Conservation (phyloP, 2,888 invertebrate genomes). For the Dynastes hyllus region DNA sequence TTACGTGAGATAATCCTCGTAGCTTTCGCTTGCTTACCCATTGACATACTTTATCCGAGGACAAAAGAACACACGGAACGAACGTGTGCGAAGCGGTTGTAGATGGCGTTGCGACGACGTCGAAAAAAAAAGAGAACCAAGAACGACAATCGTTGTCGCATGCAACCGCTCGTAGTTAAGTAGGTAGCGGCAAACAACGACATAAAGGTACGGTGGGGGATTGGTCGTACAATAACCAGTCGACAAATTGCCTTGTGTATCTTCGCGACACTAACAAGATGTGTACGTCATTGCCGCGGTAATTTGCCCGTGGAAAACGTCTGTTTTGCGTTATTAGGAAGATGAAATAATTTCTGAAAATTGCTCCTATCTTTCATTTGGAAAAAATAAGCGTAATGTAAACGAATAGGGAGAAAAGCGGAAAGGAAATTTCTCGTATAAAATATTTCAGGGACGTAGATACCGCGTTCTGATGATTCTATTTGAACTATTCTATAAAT, state of each 20-base stretch:
- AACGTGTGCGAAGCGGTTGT: neutral
- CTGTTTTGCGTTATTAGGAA: slow-evolving; percentile 15
- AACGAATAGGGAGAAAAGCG: no score
- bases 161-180: neutral
- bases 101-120: neutral
- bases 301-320: slow-evolving; percentile 13
- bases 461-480: no score
- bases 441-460: no score
- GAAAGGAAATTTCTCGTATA: no score
- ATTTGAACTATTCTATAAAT: no score
- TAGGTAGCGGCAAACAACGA: neutral
- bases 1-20: neutral
- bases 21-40: slow-evolving; percentile 8
- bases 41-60: slow-evolving; percentile 2
- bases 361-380: slow-evolving; percentile 6
- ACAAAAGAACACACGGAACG: neutral
- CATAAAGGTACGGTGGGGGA: neutral
- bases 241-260: slow-evolving; percentile 30
- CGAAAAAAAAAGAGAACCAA: neutral
- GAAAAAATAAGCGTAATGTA: neutral
- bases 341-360: slow-evolving; percentile 32
- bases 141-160: neutral
- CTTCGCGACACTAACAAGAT: slow-evolving; percentile 32
- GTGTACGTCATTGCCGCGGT: slow-evolving; percentile 9
- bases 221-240: slow-evolving; percentile 24